Base-by-base conservation (phyloP, 2,113 vertebrate genomes). In the Leiothrix lutea region DNA sequence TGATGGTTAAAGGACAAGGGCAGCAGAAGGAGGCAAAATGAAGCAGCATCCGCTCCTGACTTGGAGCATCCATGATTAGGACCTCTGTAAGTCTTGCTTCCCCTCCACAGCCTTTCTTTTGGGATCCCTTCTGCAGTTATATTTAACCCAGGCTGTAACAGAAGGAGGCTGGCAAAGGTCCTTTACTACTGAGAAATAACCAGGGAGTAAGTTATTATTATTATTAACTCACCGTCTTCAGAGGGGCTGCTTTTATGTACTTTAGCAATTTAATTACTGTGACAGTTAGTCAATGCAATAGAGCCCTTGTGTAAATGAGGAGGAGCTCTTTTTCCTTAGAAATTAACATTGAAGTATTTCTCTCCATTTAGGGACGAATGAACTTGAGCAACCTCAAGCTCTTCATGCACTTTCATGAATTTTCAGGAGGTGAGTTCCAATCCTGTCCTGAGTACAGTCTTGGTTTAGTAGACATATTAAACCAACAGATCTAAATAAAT, bases 1-100 rank as follows among this genome's bases (percentile, higher is more conserved):
- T 0, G 0, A 16, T 40, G 29, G 36, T 16, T 8, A n/a, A 80
- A 88, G 24, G 53, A 65, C 8, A 57, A 48, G 9, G 44, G 17
- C 56, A 87, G 25, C 19, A 48, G 48, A 17, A 58, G 13, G 18
- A 35, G 1, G 2, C 4, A 71, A 51, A 92, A 51, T 23, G 28
- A 22, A 75, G 33, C 45, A 64, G 23, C 21, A 40, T 7, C 36
- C 8, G 2, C 33, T 21, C 31, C 11, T 56, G 78, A 6, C 25
- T 45, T 3, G 6, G 15, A 42, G 8, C 33, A 69, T 16, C 14
- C 26, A 21, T 0, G 0, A 5, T 66, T 19, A 53, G 26, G 50
- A 45, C 3, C 9, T 48, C 48, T 67, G 21, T 29, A 72, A 67
- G 12, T 2, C 9, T 20, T 3, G 0, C 26, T 67, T 78, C 6